Percentiles rank a stretch among this genome's conserved stretches.
Conservation (phyloP, 2,888 invertebrate species). For the Scaptomyza tumidula region DNA sequence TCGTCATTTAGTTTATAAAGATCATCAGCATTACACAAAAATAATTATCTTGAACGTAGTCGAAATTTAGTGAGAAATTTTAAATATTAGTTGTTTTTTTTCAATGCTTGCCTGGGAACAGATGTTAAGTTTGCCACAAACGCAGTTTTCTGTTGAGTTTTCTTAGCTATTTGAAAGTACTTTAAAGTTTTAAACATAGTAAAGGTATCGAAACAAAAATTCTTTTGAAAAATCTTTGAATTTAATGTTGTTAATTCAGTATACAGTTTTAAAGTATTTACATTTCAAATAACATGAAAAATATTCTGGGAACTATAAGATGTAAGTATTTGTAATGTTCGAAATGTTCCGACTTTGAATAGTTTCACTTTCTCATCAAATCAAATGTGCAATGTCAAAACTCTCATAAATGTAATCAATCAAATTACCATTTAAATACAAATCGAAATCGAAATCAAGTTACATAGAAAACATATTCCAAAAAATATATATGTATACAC, state of each 20-base stretch:
- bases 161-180: slow-evolving; percentile 7
- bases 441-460: slow-evolving; percentile 44
- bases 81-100: slow-evolving; percentile 13
- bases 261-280: neutral
- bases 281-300: neutral
- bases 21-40: slow-evolving; percentile 18
- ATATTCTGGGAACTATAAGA: neutral
- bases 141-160: slow-evolving; percentile 5
- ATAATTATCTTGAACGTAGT: slow-evolving; percentile 20
- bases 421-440: slow-evolving; percentile 48
- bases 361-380: slow-evolving; percentile 27
- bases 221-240: neutral
- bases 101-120: slow-evolving; percentile 3
- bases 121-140: neutral
- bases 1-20: slow-evolving; percentile 21
- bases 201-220: neutral
- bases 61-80: slow-evolving; percentile 24
- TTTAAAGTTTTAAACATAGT: neutral
- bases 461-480: slow-evolving; percentile 47
- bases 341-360: neutral
- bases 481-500: slow-evolving; percentile 28
- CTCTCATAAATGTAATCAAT: slow-evolving; percentile 55
- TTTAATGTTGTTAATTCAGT: neutral
- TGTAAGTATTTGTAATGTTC: slow-evolving; percentile 3
- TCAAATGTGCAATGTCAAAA: slow-evolving; percentile 45